Evolutionary conservation across 2,113 vertebrate genomes (phyloP), one percentile per base, ranked within the genome.

Genomic region (Notothenia rossii): DNA sequence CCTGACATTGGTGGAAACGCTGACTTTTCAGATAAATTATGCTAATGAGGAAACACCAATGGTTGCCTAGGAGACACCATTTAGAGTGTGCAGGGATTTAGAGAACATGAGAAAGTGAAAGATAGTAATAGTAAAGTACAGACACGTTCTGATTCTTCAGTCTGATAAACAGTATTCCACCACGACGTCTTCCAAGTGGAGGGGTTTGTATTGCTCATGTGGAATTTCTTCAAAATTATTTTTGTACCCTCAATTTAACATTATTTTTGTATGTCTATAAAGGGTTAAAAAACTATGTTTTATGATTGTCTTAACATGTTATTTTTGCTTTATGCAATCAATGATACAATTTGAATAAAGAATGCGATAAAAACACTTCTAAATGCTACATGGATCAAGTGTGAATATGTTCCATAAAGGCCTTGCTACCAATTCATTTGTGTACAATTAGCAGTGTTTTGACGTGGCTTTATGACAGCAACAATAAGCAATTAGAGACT

Each of bases 401-500:
- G 5, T 20, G 66, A 36, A 20, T 1, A 49, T 82, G 89, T 81
- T 92, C 88, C 90, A 90, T 85, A 79, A 80, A 91, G 13, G 66
- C 58, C 75, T 72, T 82, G 74, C 82, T 75, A 90, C 89, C 88
- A 82, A 90, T 91, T 92, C 85, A 90, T 67, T 63, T 20, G 25
- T 36, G 62, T 33, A 87, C 88, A 89, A 87, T 77, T 45, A 78
- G 63, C 68, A 75, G 81, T 68, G n/a, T 63, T 73, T 81, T 75
- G 72, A 65, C 77, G 5, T 70, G 64, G 81, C 81, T 88, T 86
- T 90, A 81, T 88, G 73, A 86, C 54, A 14, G 50, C 48, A 62
- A 92, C 91, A 93, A 91, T 91, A 65, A 84, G 85, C 64, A 71
- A 72, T 77, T 87, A 63, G 84, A 90, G 83, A 80, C 81, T 82